Conservation (phyloP, 2,113 vertebrate genomes). For the Planiliza haematocheilus region DNA sequence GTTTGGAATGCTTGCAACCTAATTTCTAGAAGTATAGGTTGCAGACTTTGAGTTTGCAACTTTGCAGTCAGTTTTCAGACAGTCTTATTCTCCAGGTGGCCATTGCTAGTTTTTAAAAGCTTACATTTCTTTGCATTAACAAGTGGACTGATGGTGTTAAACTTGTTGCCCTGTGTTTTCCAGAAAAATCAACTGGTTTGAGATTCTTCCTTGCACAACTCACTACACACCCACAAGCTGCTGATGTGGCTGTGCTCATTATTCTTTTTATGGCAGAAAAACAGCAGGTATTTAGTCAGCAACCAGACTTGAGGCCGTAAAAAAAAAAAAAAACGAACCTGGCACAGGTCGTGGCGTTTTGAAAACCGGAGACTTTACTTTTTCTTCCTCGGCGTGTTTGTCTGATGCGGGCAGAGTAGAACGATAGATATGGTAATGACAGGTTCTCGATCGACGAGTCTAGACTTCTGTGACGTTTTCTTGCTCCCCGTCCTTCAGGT, state of each 20-base stretch:
- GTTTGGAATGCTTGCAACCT: too few relatives aligned
- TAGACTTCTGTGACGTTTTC: conserved; percentile 11
- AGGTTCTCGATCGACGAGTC: not conserved
- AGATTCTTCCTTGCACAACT: too few relatives aligned
- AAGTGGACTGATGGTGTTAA: too few relatives aligned
- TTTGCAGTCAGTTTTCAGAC: too few relatives aligned
- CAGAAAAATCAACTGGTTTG: too few relatives aligned
- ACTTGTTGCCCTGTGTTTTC: too few relatives aligned
- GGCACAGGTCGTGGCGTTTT: not conserved
- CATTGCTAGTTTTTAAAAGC: too few relatives aligned
- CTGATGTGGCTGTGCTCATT: not conserved
- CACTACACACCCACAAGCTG: not conserved
- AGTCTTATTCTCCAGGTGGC: too few relatives aligned
- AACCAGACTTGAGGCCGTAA: conserved; percentile 13
- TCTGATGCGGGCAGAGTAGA: not conserved
- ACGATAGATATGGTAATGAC: not conserved
- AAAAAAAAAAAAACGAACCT: conserved; percentile 23
- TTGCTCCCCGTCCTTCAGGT: conserved; percentile 77
- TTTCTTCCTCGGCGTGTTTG: not conserved
- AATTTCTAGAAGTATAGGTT: too few relatives aligned
- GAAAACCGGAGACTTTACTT: not conserved
- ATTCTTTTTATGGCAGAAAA: not conserved
- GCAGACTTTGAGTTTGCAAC: too few relatives aligned
- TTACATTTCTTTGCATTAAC: too few relatives aligned
- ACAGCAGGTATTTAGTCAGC: conserved; percentile 19